A percentile compares a stretch with the other conserved stretches of the same genome.
Evolutionary conservation across 2,113 vertebrate species (phyloP).

Genomic region (Melierax canorus): DNA sequence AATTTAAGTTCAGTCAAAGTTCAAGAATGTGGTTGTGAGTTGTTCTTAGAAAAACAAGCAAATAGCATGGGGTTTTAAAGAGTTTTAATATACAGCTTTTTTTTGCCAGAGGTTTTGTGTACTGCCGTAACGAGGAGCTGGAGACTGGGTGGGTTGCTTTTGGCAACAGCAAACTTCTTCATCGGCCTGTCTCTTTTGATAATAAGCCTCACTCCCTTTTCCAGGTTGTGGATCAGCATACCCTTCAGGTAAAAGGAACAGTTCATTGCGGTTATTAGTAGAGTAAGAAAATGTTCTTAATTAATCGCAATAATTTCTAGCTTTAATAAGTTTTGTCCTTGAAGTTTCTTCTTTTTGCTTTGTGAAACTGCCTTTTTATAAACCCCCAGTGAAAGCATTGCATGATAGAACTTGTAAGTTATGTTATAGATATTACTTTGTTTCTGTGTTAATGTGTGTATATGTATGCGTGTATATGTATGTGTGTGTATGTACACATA

Average conservation of each 20-base stretch:
- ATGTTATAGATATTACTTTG: not conserved
- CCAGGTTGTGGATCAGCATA: constrained; percentile 94
- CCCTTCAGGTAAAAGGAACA: constrained; percentile 86
- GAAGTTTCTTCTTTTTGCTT: not conserved
- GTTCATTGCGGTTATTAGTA: not conserved
- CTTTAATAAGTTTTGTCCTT: not conserved
- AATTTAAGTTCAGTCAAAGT: not conserved
- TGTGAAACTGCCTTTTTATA: not conserved
- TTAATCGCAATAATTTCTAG: not conserved
- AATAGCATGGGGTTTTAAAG: not conserved
- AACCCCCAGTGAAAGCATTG: rapidly evolving
- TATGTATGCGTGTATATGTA: no score
- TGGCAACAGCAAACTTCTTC: constrained; percentile 83
- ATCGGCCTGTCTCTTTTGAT: constrained; percentile 93
- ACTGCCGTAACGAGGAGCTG: constrained; percentile 94
- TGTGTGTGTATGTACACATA: no score
- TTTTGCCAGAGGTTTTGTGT: constrained; percentile 89
- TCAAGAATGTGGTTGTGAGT: not conserved
- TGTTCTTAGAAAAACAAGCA: not conserved
- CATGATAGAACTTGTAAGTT: not conserved
- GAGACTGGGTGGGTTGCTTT: constrained; percentile 94
- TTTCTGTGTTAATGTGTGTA: not conserved
- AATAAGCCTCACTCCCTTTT: constrained; percentile 95
- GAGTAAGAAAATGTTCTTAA: not conserved
- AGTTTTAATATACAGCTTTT: not conserved